phyloP scores from a whole-genome alignment of 2,113 vertebrate genomes.

The Leucoraja erinaceus region DNA sequence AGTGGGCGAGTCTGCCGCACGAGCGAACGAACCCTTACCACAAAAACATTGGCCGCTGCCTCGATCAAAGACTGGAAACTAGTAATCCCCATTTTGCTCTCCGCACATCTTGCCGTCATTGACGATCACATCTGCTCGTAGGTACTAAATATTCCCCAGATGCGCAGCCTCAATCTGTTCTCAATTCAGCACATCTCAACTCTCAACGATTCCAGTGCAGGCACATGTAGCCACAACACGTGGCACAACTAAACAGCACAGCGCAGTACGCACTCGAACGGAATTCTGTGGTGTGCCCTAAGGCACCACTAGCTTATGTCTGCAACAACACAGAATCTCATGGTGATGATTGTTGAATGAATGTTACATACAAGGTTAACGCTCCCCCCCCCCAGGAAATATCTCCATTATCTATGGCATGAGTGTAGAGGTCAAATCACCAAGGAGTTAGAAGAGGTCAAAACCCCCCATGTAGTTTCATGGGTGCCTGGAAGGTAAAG shows the following conservation, averaged over 20 bases:
- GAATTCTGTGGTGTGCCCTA: neutral
- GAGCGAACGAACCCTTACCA: neutral
- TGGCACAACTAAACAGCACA: conserved; percentile 6
- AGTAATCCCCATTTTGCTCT: neutral
- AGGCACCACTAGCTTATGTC: neutral
- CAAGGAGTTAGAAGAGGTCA: neutral
- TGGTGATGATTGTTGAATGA: conserved; percentile 24
- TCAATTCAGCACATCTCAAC: neutral
- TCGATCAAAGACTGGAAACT: neutral
- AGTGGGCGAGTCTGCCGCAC: too few relatives aligned
- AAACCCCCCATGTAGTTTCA: conserved; percentile 7
- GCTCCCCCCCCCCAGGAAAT: conserved; percentile 12
- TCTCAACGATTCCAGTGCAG: neutral
- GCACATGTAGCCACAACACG: conserved; percentile 5
- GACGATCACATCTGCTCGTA: neutral
- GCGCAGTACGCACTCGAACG: neutral
- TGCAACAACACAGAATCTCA: neutral
- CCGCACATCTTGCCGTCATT: neutral
- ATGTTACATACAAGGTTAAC: neutral
- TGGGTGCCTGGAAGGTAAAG: conserved; percentile 29
- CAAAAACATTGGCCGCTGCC: neutral
- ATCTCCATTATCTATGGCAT: neutral
- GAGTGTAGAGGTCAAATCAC: neutral
- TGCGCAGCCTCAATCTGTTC: neutral
- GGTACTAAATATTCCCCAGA: neutral